A percentile compares a stretch with the other conserved stretches of the same genome.
phyloP scores from a whole-genome alignment of 2,113 vertebrate genomes.

The Ictidomys tridecemlineatus region DNA sequence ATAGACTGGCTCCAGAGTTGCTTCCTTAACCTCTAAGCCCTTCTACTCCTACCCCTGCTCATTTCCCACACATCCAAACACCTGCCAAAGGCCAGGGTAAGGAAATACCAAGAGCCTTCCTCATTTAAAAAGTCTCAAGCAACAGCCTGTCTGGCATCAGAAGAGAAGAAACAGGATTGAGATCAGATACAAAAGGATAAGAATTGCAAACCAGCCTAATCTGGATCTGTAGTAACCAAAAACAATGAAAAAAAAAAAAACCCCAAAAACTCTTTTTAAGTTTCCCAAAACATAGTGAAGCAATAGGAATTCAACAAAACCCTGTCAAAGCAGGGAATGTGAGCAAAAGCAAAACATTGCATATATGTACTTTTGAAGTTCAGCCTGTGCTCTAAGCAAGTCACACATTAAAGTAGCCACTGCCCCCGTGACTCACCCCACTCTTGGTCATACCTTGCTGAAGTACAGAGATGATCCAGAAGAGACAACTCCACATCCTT shows the following conservation, averaged over 20 bases:
- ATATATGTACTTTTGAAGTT: neutral
- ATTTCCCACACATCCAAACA: neutral
- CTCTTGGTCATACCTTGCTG: slow-evolving; percentile 90
- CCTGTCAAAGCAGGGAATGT: neutral
- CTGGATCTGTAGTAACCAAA: neutral
- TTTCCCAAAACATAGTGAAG: neutral
- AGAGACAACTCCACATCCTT: slow-evolving; percentile 97
- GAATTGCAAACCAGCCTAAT: neutral
- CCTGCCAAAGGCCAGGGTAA: neutral
- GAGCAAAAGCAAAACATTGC: neutral
- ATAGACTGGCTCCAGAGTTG: neutral
- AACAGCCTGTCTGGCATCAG: neutral
- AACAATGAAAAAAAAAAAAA: neutral
- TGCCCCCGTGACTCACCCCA: neutral
- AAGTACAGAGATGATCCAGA: slow-evolving; percentile 98
- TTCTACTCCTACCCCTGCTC: too few relatives aligned
- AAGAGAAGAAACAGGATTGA: neutral
- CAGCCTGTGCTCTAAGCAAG: neutral
- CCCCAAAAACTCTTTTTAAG: too few relatives aligned
- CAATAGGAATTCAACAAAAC: neutral
- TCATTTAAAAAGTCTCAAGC: neutral
- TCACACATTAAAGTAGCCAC: neutral
- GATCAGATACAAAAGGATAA: neutral
- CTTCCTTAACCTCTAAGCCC: neutral
- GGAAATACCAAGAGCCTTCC: neutral